phyloP scores from a whole-genome alignment of 2,113 vertebrate species.

The Lamprotornis superbus region DNA sequence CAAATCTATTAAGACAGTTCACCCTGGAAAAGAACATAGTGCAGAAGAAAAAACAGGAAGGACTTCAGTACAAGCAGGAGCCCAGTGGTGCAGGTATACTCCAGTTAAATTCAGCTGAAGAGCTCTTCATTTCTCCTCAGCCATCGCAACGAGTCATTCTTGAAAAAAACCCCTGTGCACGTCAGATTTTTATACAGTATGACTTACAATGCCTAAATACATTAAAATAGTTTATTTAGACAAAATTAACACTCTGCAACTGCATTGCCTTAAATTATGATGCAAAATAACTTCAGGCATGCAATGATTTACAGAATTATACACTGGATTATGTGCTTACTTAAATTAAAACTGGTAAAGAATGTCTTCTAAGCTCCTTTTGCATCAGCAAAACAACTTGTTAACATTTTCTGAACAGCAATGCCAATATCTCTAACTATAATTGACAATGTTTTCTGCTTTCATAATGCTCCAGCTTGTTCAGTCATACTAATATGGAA shows the following conservation, averaged over 20 bases:
- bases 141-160: background rate
- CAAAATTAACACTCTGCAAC: conserved; percentile 44
- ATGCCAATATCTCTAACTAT: background rate
- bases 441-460: conserved; percentile 1
- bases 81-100: background rate
- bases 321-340: conserved; percentile 37
- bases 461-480: background rate
- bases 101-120: background rate
- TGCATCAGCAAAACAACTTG: conserved; percentile 28
- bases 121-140: background rate
- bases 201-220: background rate
- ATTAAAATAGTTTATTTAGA: conserved; percentile 8
- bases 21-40: background rate
- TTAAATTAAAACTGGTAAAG: conserved; percentile 44
- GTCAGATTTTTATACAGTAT: background rate
- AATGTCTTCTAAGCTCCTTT: conserved; percentile 27
- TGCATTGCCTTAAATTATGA: background rate
- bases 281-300: conserved; percentile 48
- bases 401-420: background rate
- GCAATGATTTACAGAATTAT: conserved; percentile 51
- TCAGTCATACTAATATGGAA: background rate
- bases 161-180: background rate
- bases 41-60: background rate
- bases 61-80: background rate
- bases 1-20: background rate